Evolutionary conservation across 1,140 invertebrate genomes (phyloP), one percentile per base, ranked within the genome.

Genomic region (Dolichoris vasculosae): DNA sequence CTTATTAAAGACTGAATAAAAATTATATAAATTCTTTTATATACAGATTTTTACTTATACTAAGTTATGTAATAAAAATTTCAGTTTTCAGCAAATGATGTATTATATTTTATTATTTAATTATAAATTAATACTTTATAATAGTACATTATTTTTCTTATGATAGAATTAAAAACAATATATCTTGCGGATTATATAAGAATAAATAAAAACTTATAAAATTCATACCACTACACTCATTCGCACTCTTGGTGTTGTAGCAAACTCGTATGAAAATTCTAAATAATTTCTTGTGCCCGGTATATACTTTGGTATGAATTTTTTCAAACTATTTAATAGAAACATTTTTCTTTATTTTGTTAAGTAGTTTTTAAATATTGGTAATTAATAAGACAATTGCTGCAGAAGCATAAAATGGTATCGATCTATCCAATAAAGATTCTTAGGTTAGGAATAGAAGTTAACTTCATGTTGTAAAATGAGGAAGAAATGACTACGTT

Each of bases 221-320:
- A 81, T 79, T 15, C 77, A 81, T 81, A 85, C 84, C 64, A 51
- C n/a, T 20, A 73, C 46, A 23, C 64, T 26, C 2, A 85, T n/a
- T 48, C 51, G 64, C 0, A 6, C 6, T 30, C 78, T 71, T 26
- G 84, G 84, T 13, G 80, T 85, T 13, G 77, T 20, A 48, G 11
- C 35, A 23, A n/a, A 81, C 35, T 26, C 43, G 43, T 9, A 43
- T n/a, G 35, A n/a, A n/a, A n/a, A n/a, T n/a, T n/a, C n/a, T n/a
- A n/a, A n/a, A n/a, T n/a, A n/a, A n/a, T n/a, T n/a, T n/a, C n/a
- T n/a, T n/a, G n/a, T n/a, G n/a, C n/a, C n/a, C n/a, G n/a, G n/a
- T n/a, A n/a, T n/a, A n/a, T n/a, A n/a, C 17, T 63, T 85, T 1
- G 78, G 64, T 35, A 6, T 15, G 17, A 17, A 64, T 26, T 35